These are phyloP conservation scores for Todiramphus saurophagus DNA, from an alignment of 2,113 vertebrate species.

Conservation along the genomic window DNA sequence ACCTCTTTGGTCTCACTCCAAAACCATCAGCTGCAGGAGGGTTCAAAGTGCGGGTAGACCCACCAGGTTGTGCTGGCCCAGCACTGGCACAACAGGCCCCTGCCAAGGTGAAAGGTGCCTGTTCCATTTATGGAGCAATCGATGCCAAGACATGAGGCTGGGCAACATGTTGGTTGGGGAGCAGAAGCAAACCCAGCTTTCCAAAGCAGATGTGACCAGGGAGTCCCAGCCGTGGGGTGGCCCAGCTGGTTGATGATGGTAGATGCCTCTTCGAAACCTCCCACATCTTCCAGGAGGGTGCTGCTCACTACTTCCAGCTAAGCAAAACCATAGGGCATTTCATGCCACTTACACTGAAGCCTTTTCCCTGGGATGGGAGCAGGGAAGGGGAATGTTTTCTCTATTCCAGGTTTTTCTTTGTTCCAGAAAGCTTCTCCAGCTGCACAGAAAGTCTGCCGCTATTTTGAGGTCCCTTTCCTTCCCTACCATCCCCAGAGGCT, in stretches of 20 bases:
- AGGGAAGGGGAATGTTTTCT: neutral
- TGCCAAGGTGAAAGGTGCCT: neutral
- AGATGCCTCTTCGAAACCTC: neutral
- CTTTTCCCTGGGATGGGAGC: neutral
- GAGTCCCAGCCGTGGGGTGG: neutral
- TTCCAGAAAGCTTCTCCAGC: neutral
- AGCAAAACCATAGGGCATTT: rapidly evolving
- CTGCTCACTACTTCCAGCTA: neutral
- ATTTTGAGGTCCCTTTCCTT: slow-evolving; percentile 38
- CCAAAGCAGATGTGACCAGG: neutral
- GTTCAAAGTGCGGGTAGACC: neutral
- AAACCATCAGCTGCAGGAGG: neutral
- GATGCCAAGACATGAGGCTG: neutral
- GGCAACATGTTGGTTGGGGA: rapidly evolving
- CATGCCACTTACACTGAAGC: rapidly evolving
- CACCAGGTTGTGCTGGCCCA: rapidly evolving
- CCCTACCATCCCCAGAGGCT: slow-evolving; percentile 39
- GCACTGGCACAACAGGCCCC: neutral
- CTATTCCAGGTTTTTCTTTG: neutral
- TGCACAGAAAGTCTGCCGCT: neutral
- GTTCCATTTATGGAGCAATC: neutral
- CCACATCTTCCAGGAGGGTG: neutral
- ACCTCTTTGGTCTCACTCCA: neutral
- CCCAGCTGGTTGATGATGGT: rapidly evolving
- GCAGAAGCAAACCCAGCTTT: neutral